Evolutionary conservation across 23 tunicate genomes (phyloP).

Genomic region (Oikopleura dioica): DNA sequence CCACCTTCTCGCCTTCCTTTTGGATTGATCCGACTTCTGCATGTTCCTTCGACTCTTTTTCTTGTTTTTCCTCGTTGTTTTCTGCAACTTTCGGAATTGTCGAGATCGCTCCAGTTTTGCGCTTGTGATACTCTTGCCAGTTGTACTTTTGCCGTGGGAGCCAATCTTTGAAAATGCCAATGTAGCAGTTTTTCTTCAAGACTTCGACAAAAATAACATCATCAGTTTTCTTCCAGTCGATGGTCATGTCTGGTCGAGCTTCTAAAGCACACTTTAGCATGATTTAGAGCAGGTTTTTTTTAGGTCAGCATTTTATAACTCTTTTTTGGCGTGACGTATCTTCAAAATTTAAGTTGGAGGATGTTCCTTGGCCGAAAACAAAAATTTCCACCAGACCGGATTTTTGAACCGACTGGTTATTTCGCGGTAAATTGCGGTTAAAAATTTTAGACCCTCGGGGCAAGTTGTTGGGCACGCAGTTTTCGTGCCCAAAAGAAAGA

Average conservation of each 20-base stretch:
- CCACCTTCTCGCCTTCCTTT: no score
- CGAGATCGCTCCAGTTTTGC: no score
- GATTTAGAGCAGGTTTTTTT: neutral
- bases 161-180: neutral
- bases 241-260: neutral
- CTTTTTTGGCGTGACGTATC: no score
- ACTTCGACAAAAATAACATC: neutral
- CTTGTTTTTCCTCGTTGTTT: neutral
- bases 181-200: neutral
- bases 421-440: no score
- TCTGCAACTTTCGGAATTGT: neutral
- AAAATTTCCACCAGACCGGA: no score
- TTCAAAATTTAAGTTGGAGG: no score
- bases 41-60: neutral
- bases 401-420: no score
- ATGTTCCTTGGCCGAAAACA: no score
- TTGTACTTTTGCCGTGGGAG: neutral
- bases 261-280: neutral
- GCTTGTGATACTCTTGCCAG: neutral
- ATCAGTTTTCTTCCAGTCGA: neutral
- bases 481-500: no score
- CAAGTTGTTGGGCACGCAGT: no score
- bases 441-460: no score
- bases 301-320: no score
- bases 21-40: neutral